These are phyloP conservation scores for Agrotis exclamationis DNA, from an alignment of 2,888 invertebrate genomes.

Conservation along the genomic window DNA sequence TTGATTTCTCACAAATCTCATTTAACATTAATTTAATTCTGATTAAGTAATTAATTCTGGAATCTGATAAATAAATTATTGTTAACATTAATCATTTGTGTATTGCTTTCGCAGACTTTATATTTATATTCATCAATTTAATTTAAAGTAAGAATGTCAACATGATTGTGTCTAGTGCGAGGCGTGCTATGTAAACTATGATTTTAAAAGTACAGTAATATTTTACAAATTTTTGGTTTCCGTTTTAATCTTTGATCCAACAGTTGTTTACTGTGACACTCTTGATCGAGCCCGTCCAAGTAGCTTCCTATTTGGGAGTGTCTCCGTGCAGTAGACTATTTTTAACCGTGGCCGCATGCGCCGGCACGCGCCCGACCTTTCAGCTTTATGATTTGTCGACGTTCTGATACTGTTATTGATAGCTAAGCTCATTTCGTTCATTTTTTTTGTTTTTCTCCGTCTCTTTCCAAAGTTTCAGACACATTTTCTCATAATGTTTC, in stretches of 20 bases:
- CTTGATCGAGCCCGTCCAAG: slow-evolving; percentile 75
- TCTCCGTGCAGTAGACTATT: slow-evolving; percentile 82
- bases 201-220: not conserved
- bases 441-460: slow-evolving; percentile 64
- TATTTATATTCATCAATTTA: not conserved
- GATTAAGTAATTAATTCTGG: slow-evolving; percentile 14
- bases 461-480: slow-evolving; percentile 40
- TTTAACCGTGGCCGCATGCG: slow-evolving; percentile 82
- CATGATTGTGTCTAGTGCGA: not conserved
- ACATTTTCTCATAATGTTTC: slow-evolving; percentile 61
- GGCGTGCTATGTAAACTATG: not conserved
- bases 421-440: slow-evolving; percentile 65
- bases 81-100: slow-evolving; percentile 6
- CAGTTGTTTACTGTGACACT: slow-evolving; percentile 62
- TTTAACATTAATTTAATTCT: slow-evolving; percentile 25
- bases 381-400: slow-evolving; percentile 83
- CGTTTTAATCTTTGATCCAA: slow-evolving; percentile 35
- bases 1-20: slow-evolving; percentile 30
- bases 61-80: slow-evolving; percentile 11
- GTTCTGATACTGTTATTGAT: slow-evolving; percentile 78
- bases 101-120: not conserved
- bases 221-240: not conserved
- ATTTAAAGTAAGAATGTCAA: slow-evolving; percentile 1
- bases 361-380: slow-evolving; percentile 84
- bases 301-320: slow-evolving; percentile 86